phyloP scores from a whole-genome alignment of 2,888 invertebrate species.

The Muschampia plurimacula region DNA sequence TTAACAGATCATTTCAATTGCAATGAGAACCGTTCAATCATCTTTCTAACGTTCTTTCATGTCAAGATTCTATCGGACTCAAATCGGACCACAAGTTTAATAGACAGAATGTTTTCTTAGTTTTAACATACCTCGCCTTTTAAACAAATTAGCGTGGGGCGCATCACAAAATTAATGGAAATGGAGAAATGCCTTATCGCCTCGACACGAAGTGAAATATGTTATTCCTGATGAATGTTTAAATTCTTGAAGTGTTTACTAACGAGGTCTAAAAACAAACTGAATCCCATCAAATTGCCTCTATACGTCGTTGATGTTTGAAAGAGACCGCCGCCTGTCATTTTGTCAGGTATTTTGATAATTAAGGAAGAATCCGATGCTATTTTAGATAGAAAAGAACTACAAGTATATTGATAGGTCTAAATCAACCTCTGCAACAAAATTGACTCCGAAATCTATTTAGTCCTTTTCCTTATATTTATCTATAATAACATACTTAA shows the following conservation, averaged over 20 bases:
- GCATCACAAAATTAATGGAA: constrained; percentile 62
- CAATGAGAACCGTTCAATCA: constrained; percentile 53
- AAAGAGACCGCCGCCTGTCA: constrained; percentile 66
- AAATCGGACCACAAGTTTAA: constrained; percentile 44
- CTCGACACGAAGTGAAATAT: constrained; percentile 69
- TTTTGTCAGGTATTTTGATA: constrained; percentile 69
- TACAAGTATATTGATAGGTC: constrained; percentile 65
- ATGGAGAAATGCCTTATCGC: constrained; percentile 73
- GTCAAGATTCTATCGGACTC: constrained; percentile 36
- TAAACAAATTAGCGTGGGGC: constrained; percentile 44
- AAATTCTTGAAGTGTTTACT: constrained; percentile 64
- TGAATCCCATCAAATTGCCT: constrained; percentile 55
- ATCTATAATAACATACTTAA: neutral
- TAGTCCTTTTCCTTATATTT: constrained; percentile 39
- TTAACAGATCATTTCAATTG: constrained; percentile 48
- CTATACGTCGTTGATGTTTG: constrained; percentile 62
- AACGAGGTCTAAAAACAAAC: constrained; percentile 78
- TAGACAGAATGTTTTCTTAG: constrained; percentile 65
- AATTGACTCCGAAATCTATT: constrained; percentile 38
- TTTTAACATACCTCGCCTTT: constrained; percentile 67
- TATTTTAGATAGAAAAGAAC: constrained; percentile 64
- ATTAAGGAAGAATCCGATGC: constrained; percentile 70
- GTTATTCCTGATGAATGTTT: constrained; percentile 71
- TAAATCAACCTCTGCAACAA: constrained; percentile 64
- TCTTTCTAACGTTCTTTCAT: constrained; percentile 50